Conservation (phyloP, 2,888 invertebrate species). For the Geophilus truncorum region DNA sequence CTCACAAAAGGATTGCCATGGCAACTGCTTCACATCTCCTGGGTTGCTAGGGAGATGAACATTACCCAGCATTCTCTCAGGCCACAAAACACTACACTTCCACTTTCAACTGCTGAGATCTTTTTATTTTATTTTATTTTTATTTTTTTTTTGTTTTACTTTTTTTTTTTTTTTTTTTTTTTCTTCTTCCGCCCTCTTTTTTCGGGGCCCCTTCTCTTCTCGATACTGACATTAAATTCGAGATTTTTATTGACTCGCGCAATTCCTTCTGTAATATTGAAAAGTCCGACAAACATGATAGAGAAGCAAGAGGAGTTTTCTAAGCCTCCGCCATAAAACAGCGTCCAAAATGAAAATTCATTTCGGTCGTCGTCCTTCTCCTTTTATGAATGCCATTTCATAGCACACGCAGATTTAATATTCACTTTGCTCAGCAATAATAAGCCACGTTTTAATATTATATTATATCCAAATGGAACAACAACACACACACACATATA, state of each 20-base stretch:
- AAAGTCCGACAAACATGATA: not conserved
- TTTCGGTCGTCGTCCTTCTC: slow-evolving; percentile 8
- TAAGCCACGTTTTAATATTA: slow-evolving; percentile 22
- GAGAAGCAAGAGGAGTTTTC: not conserved
- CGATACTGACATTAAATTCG: not conserved
- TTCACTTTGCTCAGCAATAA: slow-evolving; percentile 25
- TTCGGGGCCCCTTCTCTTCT: not conserved
- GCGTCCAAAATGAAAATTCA: slow-evolving; percentile 18
- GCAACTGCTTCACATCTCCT: slow-evolving; percentile 18
- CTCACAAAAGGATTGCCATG: slow-evolving; percentile 3
- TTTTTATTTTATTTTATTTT: no score
- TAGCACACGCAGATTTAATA: slow-evolving; percentile 16
- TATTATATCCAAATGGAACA: not conserved
- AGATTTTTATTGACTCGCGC: not conserved
- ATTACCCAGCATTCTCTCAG: slow-evolving; percentile 8
- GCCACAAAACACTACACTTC: slow-evolving; percentile 29
- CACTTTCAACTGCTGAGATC: not conserved
- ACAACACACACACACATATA: not conserved
- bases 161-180: not conserved
- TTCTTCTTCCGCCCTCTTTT: not conserved
- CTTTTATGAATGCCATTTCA: slow-evolving; percentile 18
- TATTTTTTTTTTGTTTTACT: not conserved
- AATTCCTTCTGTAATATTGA: slow-evolving; percentile 14
- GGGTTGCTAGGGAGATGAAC: slow-evolving; percentile 10
- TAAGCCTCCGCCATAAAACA: not conserved